phyloP scores from a whole-genome alignment of 1,140 invertebrate genomes.

The Psix sp. region DNA sequence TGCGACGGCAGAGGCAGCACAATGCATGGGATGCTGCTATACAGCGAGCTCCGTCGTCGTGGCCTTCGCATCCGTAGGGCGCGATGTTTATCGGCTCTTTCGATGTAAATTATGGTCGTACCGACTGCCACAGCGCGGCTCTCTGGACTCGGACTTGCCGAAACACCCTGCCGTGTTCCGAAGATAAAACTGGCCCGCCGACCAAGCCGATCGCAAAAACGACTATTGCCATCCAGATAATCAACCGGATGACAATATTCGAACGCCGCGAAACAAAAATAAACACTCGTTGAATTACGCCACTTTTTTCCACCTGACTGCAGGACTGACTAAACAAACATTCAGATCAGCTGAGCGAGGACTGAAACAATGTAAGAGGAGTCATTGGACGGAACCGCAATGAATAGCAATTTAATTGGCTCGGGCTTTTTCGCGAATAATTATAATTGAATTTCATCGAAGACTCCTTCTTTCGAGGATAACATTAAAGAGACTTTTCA shows the following conservation, averaged over 20 bases:
- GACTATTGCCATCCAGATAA: conserved; percentile 7
- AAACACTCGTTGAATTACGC: conserved; percentile 2
- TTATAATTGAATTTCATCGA: no score
- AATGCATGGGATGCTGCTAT: conserved; percentile 62
- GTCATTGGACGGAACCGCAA: no score
- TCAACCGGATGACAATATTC: neutral
- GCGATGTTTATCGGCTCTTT: conserved; percentile 72
- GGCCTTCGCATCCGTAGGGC: conserved; percentile 67
- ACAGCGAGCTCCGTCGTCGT: conserved; percentile 57
- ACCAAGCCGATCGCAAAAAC: conserved; percentile 15
- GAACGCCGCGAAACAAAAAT: conserved; percentile 12
- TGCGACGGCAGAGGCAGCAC: conserved; percentile 54
- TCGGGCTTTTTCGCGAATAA: no score
- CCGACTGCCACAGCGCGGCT: conserved; percentile 47
- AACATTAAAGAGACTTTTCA: no score
- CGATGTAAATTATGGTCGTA: conserved; percentile 71
- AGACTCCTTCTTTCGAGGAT: no score
- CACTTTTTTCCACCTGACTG: conserved; percentile 18
- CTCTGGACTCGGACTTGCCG: conserved; percentile 26
- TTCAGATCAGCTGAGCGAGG: no score
- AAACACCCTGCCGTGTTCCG: conserved; percentile 41
- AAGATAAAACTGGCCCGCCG: conserved; percentile 41
- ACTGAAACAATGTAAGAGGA: no score
- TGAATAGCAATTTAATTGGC: no score
- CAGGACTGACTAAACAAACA: no score